Percentiles rank a stretch among this genome's conserved stretches.
Conservation (phyloP, 2,113 vertebrate species). For the Mola mola region DNA sequence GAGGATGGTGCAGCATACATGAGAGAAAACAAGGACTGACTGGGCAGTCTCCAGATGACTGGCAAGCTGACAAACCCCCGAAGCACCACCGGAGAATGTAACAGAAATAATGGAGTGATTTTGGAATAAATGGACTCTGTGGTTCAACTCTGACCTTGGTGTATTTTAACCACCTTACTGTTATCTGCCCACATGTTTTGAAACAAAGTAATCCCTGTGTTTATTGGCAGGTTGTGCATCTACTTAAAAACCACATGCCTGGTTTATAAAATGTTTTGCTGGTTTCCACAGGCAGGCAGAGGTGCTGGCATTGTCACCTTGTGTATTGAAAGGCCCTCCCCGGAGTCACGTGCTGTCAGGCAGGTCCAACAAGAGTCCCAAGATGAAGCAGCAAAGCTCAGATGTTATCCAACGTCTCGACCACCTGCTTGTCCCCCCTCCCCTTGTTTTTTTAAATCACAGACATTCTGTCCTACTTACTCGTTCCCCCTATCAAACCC, state of each 20-base stretch:
- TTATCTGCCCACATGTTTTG: not conserved
- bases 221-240: not conserved
- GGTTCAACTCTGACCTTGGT: slow-evolving; percentile 20
- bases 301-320: slow-evolving; percentile 36
- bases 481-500: slow-evolving; percentile 37
- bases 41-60: slow-evolving; percentile 17
- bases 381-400: slow-evolving; percentile 25
- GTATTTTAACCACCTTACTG: not conserved
- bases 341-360: slow-evolving; percentile 29
- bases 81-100: too few relatives aligned
- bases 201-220: slow-evolving; percentile 9
- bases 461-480: slow-evolving; percentile 25
- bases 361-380: slow-evolving; percentile 22
- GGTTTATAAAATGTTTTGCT: slow-evolving; percentile 13
- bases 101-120: slow-evolving; percentile 27
- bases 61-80: not conserved
- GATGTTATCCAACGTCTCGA: slow-evolving; percentile 25
- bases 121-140: slow-evolving; percentile 38
- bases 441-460: slow-evolving; percentile 21
- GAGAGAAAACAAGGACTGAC: not conserved
- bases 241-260: slow-evolving; percentile 6
- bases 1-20: slow-evolving; percentile 2
- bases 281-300: slow-evolving; percentile 19
- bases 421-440: not conserved
- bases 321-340: slow-evolving; percentile 34